Conservation (phyloP, 2,888 invertebrate species). For the Eilema depressum region DNA sequence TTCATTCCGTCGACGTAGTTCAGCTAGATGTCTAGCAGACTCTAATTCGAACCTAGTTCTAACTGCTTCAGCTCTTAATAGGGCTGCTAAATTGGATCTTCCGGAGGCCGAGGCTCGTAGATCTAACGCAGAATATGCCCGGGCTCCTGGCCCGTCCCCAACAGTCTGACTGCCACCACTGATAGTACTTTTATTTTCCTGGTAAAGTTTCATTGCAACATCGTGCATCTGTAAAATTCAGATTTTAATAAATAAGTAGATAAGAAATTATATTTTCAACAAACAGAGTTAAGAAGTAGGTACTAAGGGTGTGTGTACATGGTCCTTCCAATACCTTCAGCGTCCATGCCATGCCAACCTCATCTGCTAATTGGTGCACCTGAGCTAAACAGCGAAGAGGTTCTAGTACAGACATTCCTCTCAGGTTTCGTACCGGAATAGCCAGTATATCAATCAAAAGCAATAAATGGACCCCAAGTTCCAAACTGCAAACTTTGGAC, state of each 20-base stretch:
- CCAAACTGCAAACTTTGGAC: too few species aligned
- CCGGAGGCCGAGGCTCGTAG: constrained; percentile 74
- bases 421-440: too few species aligned
- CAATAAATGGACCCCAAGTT: neutral
- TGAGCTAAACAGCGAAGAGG: too few species aligned
- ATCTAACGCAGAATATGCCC: constrained; percentile 81
- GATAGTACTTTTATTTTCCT: constrained; percentile 71
- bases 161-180: constrained; percentile 60
- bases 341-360: too few species aligned
- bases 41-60: constrained; percentile 89
- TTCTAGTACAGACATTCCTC: too few species aligned
- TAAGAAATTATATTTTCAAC: neutral
- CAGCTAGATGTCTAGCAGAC: constrained; percentile 86
- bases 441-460: too few species aligned
- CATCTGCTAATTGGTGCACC: too few species aligned
- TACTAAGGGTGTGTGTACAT: neutral
- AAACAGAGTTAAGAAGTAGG: neutral
- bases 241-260: neutral
- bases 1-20: constrained; percentile 87
- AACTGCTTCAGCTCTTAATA: constrained; percentile 88
- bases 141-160: constrained; percentile 66
- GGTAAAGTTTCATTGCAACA: constrained; percentile 73
- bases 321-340: too few species aligned
- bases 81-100: constrained; percentile 89
- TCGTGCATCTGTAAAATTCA: constrained; percentile 73